These are phyloP conservation scores for Numenius arquata DNA, from an alignment of 2,113 vertebrate species.

Conservation along the genomic window DNA sequence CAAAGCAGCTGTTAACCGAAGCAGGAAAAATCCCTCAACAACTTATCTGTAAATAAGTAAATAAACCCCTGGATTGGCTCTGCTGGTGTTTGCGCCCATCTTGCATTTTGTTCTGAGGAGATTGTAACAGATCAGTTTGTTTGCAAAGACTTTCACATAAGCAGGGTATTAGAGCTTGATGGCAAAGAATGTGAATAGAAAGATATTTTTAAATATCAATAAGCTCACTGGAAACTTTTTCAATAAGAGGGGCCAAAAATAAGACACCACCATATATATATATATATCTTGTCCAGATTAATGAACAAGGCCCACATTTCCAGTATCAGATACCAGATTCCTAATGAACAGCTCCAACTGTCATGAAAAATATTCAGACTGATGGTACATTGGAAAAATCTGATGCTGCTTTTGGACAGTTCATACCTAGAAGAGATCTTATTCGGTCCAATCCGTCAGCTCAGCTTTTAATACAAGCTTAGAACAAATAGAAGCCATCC, in stretches of 20 bases:
- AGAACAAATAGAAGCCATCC: background rate
- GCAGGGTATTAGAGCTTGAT: background rate
- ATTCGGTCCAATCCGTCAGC: accelerated
- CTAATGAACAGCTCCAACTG: background rate
- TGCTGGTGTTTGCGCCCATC: background rate
- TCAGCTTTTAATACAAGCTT: background rate
- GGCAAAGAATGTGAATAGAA: background rate
- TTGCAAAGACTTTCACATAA: background rate
- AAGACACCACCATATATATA: background rate
- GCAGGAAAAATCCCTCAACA: constrained; percentile 3
- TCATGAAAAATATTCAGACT: background rate
- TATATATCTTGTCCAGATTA: background rate
- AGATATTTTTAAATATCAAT: background rate
- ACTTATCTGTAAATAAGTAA: constrained; percentile 16
- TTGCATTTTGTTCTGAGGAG: background rate
- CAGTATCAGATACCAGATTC: background rate
- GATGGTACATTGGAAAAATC: background rate
- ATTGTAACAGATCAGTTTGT: background rate
- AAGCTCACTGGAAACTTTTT: background rate
- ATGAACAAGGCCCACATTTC: background rate
- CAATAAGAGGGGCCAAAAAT: background rate
- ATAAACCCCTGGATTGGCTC: background rate
- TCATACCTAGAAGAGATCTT: background rate
- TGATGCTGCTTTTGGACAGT: background rate
- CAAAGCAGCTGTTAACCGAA: constrained; percentile 1